Conservation (phyloP, 2,888 invertebrate genomes). For the Amphipyra tragopoginis region DNA sequence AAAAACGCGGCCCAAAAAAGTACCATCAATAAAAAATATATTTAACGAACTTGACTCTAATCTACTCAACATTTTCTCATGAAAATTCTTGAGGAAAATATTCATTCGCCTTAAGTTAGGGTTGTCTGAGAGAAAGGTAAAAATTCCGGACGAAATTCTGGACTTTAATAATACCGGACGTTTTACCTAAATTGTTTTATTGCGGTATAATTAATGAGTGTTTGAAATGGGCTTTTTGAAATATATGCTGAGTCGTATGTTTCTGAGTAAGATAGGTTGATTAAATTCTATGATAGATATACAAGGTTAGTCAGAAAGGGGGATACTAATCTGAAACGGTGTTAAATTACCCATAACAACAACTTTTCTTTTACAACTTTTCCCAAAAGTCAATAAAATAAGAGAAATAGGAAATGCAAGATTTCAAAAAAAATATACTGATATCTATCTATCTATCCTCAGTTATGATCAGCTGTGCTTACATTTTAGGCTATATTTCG, state of each 20-base stretch:
- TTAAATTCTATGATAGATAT: no score
- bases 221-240: neutral
- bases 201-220: constrained; percentile 10
- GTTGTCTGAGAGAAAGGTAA: constrained; percentile 21
- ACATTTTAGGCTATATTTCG: no score
- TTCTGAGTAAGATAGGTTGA: neutral
- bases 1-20: constrained; percentile 6
- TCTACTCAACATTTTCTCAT: constrained; percentile 42
- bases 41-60: constrained; percentile 40
- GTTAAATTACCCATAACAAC: no score
- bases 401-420: no score
- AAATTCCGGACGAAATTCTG: constrained; percentile 8
- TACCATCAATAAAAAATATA: constrained; percentile 21
- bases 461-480: no score
- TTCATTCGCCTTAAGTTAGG: constrained; percentile 33
- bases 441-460: no score
- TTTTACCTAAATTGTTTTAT: constrained; percentile 12
- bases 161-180: constrained; percentile 5
- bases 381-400: no score
- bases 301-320: no score
- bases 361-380: no score
- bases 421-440: no score
- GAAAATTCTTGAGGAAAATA: constrained; percentile 39
- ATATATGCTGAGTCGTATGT: no score
- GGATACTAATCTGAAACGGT: no score